phyloP scores from a whole-genome alignment of 2,888 invertebrate species.

The Rotaria socialis region DNA sequence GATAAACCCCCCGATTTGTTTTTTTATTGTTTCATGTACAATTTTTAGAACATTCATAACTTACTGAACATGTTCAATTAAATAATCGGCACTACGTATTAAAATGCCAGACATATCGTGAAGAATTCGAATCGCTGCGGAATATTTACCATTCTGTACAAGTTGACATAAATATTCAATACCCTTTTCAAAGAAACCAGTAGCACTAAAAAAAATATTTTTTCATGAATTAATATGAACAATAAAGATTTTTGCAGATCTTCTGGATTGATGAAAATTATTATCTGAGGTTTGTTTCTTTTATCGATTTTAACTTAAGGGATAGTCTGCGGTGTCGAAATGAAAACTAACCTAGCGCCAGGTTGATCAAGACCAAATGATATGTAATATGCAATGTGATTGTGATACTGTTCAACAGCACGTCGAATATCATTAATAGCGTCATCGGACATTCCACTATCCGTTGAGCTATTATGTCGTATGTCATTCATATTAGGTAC shows the following conservation, averaged over 20 bases:
- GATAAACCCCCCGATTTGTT: too few relatives aligned
- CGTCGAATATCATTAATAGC: not conserved
- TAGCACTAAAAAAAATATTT: not conserved
- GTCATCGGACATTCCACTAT: not conserved
- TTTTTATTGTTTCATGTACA: too few relatives aligned
- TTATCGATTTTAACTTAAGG: too few relatives aligned
- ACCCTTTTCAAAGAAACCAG: conserved; percentile 16
- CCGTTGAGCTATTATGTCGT: not conserved
- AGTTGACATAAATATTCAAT: conserved; percentile 7
- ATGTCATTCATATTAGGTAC: not conserved
- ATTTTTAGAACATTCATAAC: not conserved
- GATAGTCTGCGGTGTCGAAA: not conserved
- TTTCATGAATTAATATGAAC: too few relatives aligned
- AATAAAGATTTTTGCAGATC: too few relatives aligned
- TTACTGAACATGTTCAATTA: conserved; percentile 20
- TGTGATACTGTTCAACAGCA: conserved; percentile 20
- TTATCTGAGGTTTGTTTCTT: too few relatives aligned
- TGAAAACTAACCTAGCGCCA: not conserved
- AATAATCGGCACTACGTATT: conserved; percentile 15
- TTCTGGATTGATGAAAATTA: too few relatives aligned
- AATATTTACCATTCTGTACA: not conserved
- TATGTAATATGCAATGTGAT: not conserved
- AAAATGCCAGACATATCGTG: conserved; percentile 28
- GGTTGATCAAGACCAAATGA: conserved; percentile 28
- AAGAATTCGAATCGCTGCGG: not conserved